phyloP scores from a whole-genome alignment of 1,140 invertebrate species.

The Pentalonia nigronervosa region DNA sequence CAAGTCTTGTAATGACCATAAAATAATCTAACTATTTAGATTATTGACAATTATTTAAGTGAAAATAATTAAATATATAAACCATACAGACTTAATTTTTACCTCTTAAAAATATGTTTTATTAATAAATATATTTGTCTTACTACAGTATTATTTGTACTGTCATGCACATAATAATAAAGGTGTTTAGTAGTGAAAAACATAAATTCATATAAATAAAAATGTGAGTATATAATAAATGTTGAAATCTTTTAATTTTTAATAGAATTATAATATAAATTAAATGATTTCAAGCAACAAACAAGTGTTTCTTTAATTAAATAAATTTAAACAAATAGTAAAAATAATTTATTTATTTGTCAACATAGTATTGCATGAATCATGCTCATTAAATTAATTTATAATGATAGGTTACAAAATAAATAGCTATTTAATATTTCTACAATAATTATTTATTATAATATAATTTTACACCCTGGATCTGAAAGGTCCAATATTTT shows the following conservation, averaged over 20 bases:
- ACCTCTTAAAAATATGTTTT: background rate
- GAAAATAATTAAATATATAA: background rate
- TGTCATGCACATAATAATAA: background rate
- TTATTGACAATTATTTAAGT: background rate
- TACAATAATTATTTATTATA: background rate
- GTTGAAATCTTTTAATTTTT: background rate
- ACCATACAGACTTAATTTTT: background rate
- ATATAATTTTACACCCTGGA: background rate
- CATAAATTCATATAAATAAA: background rate
- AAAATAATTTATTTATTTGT: background rate
- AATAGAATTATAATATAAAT: background rate
- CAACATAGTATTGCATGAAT: background rate
- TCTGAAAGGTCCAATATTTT: background rate
- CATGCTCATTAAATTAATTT: background rate
- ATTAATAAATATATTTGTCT: background rate
- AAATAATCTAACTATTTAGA: background rate
- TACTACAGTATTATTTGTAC: background rate
- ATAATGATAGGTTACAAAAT: constrained; percentile 2
- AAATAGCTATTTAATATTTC: constrained; percentile 7
- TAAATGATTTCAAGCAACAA: background rate
- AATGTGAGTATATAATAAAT: background rate
- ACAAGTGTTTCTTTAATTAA: background rate
- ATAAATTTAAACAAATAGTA: background rate
- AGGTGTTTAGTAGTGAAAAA: background rate
- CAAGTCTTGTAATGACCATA: background rate